phyloP scores from a whole-genome alignment of 2,113 vertebrate genomes.

The Corapipo altera region DNA sequence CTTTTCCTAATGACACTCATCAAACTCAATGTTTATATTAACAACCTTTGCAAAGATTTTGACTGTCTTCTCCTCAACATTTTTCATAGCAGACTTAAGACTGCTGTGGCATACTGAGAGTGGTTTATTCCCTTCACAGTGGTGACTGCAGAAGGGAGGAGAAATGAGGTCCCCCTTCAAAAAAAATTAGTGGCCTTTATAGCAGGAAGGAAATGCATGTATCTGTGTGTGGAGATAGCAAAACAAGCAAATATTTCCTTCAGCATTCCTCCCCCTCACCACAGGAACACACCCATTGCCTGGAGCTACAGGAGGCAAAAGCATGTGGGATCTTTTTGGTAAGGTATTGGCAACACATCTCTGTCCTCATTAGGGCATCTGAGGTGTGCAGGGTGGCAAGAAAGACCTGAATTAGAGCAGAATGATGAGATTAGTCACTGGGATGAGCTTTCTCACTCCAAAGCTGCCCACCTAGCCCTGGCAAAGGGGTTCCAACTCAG shows the following conservation, averaged over 20 bases:
- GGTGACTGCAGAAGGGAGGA: background rate
- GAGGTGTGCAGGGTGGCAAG: background rate
- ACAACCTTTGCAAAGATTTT: background rate
- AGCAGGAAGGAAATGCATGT: conserved; percentile 50
- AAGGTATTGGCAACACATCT: background rate
- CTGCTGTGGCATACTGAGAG: background rate
- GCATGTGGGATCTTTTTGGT: background rate
- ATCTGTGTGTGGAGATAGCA: conserved; percentile 25
- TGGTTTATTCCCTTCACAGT: background rate
- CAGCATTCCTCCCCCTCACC: conserved; percentile 20
- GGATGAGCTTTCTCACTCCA: background rate
- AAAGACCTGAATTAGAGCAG: conserved; percentile 11
- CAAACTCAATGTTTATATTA: background rate
- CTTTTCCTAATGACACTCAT: background rate
- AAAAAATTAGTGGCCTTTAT: background rate
- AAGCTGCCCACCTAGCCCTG: background rate
- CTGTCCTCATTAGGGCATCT: background rate
- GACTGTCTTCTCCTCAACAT: background rate
- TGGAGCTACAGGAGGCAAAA: conserved; percentile 26
- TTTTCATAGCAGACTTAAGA: background rate
- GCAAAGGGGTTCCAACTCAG: background rate
- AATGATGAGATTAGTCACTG: background rate
- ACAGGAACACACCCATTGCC: background rate
- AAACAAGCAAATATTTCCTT: conserved; percentile 38
- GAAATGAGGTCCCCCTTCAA: background rate